Conservation (phyloP, 2,113 vertebrate species). For the Lamprotornis superbus region DNA sequence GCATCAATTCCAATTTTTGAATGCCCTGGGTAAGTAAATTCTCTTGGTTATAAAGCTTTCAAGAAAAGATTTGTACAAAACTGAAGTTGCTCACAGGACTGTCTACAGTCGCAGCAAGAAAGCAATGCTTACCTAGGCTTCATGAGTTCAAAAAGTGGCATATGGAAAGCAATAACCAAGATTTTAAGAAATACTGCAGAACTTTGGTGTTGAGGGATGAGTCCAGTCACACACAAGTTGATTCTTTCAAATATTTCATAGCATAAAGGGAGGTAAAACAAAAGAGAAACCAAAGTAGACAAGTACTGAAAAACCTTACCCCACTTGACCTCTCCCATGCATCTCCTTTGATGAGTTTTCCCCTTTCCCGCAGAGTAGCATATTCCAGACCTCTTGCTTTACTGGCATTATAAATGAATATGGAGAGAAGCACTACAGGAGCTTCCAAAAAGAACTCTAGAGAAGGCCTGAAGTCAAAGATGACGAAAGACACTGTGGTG, state of each 20-base stretch:
- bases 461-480: constrained; percentile 93
- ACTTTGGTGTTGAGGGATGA: neutral
- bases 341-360: constrained; percentile 81
- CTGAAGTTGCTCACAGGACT: neutral
- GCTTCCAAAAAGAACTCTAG: constrained; percentile 94
- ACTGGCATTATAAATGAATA: constrained; percentile 94
- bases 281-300: neutral
- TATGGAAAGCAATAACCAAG: neutral
- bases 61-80: neutral
- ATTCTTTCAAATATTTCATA: neutral
- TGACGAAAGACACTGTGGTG: constrained; percentile 85
- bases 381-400: constrained; percentile 75
- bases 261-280: neutral
- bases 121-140: neutral
- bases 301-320: constrained; percentile 76
- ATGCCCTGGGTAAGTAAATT: neutral
- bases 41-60: neutral
- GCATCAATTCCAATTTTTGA: neutral
- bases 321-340: constrained; percentile 89
- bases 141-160: neutral
- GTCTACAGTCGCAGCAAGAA: neutral
- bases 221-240: neutral
- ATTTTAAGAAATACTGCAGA: neutral
- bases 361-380: constrained; percentile 78
- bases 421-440: constrained; percentile 89